phyloP scores from a whole-genome alignment of 1,140 invertebrate genomes.

The Lamellibrachia luymesi region DNA sequence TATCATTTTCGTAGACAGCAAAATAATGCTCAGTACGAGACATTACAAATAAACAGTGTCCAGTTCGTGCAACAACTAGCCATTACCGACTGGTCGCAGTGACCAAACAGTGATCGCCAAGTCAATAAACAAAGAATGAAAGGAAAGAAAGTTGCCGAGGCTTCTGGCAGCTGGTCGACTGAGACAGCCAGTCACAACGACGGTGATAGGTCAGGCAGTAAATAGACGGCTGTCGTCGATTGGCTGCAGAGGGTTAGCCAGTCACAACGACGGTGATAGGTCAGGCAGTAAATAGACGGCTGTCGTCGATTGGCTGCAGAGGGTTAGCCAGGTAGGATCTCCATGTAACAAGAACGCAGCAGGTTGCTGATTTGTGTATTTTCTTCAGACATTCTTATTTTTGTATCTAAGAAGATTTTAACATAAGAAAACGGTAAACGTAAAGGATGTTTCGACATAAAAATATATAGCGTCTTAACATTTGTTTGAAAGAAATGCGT shows the following conservation, averaged over 20 bases:
- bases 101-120: neutral
- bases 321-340: neutral
- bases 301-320: neutral
- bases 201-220: neutral
- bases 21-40: neutral
- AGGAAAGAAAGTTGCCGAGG: neutral
- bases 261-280: neutral
- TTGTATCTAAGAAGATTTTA: neutral
- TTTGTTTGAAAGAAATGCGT: neutral
- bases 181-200: neutral
- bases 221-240: neutral
- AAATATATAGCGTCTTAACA: no score
- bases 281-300: neutral
- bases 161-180: neutral
- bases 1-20: neutral
- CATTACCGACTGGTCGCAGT: neutral
- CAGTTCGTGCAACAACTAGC: neutral
- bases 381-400: neutral
- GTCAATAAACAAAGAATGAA: neutral
- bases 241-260: neutral
- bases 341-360: neutral
- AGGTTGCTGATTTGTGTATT: neutral
- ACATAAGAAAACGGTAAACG: neutral
- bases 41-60: neutral
- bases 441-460: neutral